These are phyloP conservation scores for Brachypalpus laphriformis DNA, from an alignment of 2,888 invertebrate genomes.

Conservation along the genomic window DNA sequence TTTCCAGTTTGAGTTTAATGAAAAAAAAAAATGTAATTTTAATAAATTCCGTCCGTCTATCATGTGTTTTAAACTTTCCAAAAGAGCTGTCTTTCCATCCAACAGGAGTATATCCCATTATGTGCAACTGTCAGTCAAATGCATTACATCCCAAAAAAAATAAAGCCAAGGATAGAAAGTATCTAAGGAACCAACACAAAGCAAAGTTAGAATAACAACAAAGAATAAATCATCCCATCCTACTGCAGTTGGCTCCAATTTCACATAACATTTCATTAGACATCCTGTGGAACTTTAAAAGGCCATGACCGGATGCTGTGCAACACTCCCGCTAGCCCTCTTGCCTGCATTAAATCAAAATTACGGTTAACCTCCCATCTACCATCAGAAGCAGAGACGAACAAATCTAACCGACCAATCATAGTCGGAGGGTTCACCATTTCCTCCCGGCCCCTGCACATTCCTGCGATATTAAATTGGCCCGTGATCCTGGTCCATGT, in stretches of 20 bases:
- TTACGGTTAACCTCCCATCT: conserved; percentile 66
- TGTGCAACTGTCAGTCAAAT: conserved; percentile 44
- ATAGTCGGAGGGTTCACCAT: conserved; percentile 16
- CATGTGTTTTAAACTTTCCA: conserved; percentile 2
- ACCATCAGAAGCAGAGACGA: conserved; percentile 50
- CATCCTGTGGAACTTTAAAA: conserved; percentile 43
- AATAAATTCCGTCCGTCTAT: conserved; percentile 1
- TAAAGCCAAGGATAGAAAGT: background rate
- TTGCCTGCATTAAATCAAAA: conserved; percentile 66
- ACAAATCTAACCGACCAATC: conserved; percentile 41
- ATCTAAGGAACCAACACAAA: background rate
- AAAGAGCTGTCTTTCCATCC: conserved; percentile 9
- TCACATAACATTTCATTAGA: conserved; percentile 53
- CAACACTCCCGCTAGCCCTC: background rate
- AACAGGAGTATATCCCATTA: conserved; percentile 42
- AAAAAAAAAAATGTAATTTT: too few species aligned
- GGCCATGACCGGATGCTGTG: conserved; percentile 31
- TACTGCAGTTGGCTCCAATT: conserved; percentile 8
- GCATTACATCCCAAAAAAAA: background rate
- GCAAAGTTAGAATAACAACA: background rate
- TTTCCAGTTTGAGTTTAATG: too few species aligned
- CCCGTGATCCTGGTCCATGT: conserved; percentile 36
- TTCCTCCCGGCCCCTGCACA: background rate
- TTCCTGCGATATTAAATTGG: conserved; percentile 21
- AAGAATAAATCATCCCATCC: background rate